Conservation (phyloP, 2,113 vertebrate species). For the Cyanistes caeruleus region DNA sequence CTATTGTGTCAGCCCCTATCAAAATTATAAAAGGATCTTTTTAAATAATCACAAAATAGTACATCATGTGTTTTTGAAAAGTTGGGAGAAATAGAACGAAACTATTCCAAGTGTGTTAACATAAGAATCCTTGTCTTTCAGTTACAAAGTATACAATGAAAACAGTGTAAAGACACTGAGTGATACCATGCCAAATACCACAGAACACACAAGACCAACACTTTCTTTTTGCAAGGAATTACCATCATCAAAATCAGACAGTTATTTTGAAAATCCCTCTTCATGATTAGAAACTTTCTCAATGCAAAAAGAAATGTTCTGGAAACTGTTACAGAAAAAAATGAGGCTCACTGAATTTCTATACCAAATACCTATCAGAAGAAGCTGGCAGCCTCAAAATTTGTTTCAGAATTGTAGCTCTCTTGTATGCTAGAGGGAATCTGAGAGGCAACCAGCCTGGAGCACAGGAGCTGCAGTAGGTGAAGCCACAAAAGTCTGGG, state of each 20-base stretch:
- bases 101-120: background rate
- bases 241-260: background rate
- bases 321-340: background rate
- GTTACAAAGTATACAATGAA: background rate
- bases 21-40: slow-evolving; percentile 16
- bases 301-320: background rate
- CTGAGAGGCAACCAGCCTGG: background rate
- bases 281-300: background rate
- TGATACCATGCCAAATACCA: background rate
- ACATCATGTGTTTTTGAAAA: background rate
- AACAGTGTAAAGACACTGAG: background rate
- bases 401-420: background rate
- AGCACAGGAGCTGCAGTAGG: background rate
- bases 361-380: background rate
- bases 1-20: background rate
- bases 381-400: background rate
- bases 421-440: background rate
- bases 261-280: background rate
- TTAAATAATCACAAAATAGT: background rate
- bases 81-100: background rate
- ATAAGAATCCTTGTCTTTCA: slow-evolving; percentile 9
- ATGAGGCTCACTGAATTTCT: background rate
- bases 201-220: background rate
- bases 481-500: background rate
- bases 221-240: background rate